phyloP scores from a whole-genome alignment of 2,113 vertebrate genomes.

The Gobius niger region DNA sequence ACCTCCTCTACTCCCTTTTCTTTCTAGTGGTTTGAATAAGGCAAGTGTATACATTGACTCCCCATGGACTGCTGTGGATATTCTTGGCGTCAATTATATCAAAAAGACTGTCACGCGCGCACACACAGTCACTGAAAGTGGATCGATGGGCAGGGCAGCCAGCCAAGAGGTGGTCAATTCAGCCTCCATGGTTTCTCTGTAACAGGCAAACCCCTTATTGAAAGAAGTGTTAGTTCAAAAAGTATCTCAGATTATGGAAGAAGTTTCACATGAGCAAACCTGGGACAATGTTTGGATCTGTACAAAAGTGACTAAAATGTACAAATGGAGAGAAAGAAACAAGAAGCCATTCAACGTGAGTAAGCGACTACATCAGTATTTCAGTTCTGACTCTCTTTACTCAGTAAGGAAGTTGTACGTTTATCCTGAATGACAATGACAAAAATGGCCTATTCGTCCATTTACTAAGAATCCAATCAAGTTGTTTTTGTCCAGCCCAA shows the following conservation, averaged over 20 bases:
- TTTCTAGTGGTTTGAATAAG: conserved; percentile 27
- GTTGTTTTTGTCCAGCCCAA: no score
- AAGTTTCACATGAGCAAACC: not conserved
- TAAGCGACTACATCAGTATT: no score
- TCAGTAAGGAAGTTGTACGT: no score
- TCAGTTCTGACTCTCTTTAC: no score
- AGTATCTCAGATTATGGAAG: not conserved
- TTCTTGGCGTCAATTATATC: conserved; percentile 55
- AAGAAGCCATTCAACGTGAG: no score
- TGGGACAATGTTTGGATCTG: not conserved
- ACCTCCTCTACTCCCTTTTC: conserved; percentile 12
- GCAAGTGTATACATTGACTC: conserved; percentile 16
- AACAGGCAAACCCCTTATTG: conserved; percentile 6
- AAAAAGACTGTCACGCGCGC: conserved; percentile 46
- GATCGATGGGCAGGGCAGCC: conserved; percentile 58
- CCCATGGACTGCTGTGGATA: conserved; percentile 32
- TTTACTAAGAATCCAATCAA: no score
- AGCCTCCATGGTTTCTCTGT: conserved; percentile 8
- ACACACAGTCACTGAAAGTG: conserved; percentile 30
- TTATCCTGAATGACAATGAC: no score
- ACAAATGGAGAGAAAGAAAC: no score
- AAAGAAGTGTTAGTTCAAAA: conserved; percentile 32
- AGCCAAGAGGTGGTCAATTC: conserved; percentile 58
- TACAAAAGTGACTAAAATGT: not conserved
- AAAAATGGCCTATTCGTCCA: no score